Conservation (phyloP, 2,888 invertebrate genomes). For the Galerucella nymphaeae region DNA sequence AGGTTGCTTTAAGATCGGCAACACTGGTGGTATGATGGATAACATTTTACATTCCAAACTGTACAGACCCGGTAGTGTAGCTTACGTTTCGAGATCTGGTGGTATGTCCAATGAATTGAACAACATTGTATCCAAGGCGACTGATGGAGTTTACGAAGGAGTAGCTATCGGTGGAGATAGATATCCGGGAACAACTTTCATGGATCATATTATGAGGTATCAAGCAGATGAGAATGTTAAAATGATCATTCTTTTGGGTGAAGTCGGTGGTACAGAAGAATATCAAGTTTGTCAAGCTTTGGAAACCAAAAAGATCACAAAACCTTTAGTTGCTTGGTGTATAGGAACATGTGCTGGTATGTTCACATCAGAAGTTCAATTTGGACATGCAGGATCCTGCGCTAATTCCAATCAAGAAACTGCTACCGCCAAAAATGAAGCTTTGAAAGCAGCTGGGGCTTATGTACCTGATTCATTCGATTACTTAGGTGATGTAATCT, state of each 20-base stretch:
- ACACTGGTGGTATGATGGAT: constrained; percentile 99
- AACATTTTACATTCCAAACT: constrained; percentile 97
- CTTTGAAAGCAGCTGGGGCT: constrained; percentile 85
- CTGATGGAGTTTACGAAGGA: constrained; percentile 97
- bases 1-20: constrained; percentile 97
- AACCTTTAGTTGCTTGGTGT: constrained; percentile 98
- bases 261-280: constrained; percentile 98
- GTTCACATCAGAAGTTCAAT: constrained; percentile 91
- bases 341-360: constrained; percentile 77
- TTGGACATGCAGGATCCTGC: constrained; percentile 99
- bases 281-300: constrained; percentile 95
- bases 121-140: constrained; percentile 95
- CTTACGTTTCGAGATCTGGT: constrained; percentile 97
- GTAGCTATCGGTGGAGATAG: constrained; percentile 96
- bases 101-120: constrained; percentile 99
- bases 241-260: constrained; percentile 95
- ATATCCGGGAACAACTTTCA: constrained; percentile 98
- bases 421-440: constrained; percentile 91
- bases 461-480: constrained; percentile 95
- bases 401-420: constrained; percentile 91
- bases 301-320: constrained; percentile 81
- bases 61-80: constrained; percentile 96
- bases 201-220: constrained; percentile 92
- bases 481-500: constrained; percentile 78
- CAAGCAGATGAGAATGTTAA: constrained; percentile 87